phyloP scores from a whole-genome alignment of 2,888 invertebrate species.

The Metacarcinus magister region DNA sequence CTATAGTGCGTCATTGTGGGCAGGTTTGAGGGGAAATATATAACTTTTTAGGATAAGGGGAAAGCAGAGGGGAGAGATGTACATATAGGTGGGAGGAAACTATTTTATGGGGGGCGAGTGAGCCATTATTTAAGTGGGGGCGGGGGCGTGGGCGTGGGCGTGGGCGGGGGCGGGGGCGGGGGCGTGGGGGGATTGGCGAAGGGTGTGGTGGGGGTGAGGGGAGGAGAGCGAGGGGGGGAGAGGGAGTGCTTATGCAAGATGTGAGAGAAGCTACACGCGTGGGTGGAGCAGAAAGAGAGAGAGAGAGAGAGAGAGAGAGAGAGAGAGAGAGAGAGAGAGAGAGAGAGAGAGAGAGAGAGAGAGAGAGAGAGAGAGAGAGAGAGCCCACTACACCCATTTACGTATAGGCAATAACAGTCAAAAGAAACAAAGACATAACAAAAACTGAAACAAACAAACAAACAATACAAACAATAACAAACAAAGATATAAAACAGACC shows the following conservation, averaged over 20 bases:
- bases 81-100: no score
- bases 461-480: not conserved
- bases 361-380: not conserved
- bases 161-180: not conserved
- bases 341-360: constrained; percentile 60
- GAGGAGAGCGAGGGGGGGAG: not conserved
- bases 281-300: not conserved
- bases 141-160: not conserved
- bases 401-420: not conserved
- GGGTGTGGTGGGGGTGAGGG: not conserved
- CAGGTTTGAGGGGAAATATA: no score
- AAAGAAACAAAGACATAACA: no score
- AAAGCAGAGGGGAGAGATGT: not conserved
- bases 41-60: not conserved
- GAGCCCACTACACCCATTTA: no score
- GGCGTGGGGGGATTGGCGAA: not conserved
- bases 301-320: constrained; percentile 60
- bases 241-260: not conserved
- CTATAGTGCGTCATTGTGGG: no score
- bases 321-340: constrained; percentile 60
- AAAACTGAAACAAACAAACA: not conserved
- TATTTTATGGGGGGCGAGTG: no score
- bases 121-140: not conserved
- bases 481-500: not conserved
- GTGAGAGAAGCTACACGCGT: not conserved